A percentile compares a stretch with the other conserved stretches of the same genome.
These are phyloP conservation scores for Cyaniris semiargus DNA, from an alignment of 2,888 invertebrate species.

Conservation along the genomic window DNA sequence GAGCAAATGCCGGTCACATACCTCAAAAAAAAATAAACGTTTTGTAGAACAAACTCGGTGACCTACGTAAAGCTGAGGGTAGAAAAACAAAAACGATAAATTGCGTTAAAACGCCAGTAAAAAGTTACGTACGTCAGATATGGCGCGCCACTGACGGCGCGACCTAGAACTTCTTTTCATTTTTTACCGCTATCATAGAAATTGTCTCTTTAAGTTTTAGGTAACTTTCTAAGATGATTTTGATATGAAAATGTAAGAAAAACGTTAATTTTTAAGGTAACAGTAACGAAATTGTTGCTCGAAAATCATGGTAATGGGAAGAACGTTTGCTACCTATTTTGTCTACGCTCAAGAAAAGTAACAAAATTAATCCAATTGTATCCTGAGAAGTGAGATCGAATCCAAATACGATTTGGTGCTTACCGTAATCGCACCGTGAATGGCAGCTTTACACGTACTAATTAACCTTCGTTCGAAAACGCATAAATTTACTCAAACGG, in stretches of 20 bases:
- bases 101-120: conserved; percentile 67
- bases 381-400: neutral
- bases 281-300: neutral
- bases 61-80: conserved; percentile 55
- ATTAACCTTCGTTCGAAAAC: conserved; percentile 66
- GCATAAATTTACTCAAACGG: conserved; percentile 61
- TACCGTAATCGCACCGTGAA: conserved; percentile 46
- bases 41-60: conserved; percentile 57
- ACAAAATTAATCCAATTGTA: no score
- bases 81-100: conserved; percentile 70
- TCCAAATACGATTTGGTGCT: conserved; percentile 36
- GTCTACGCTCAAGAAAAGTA: no score
- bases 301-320: no score
- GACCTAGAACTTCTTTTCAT: conserved; percentile 32
- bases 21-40: conserved; percentile 48
- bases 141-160: conserved; percentile 48
- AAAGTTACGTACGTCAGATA: conserved; percentile 54
- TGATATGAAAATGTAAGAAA: conserved; percentile 1
- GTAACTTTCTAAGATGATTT: neutral
- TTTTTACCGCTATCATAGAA: conserved; percentile 14
- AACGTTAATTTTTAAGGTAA: neutral
- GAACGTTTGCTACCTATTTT: no score
- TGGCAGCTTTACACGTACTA: conserved; percentile 52
- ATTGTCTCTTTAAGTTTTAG: neutral
- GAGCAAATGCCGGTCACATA: conserved; percentile 33